Evolutionary conservation across 2,113 vertebrate genomes (phyloP).

Genomic region (Gambusia affinis): DNA sequence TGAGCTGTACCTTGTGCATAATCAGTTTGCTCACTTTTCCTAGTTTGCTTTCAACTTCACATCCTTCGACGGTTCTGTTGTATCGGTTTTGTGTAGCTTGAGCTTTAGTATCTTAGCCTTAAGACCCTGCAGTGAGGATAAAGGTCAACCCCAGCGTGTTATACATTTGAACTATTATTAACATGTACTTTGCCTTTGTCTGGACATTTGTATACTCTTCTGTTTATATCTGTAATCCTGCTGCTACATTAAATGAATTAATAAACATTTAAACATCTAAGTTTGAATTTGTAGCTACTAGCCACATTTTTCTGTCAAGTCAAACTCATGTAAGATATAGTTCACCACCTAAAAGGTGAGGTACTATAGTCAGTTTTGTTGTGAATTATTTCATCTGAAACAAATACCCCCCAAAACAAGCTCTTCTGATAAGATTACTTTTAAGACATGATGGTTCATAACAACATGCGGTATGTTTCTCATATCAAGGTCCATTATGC

Average conservation of each 20-base stretch:
- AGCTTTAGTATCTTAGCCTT: constrained; percentile 89
- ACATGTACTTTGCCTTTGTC: constrained; percentile 97
- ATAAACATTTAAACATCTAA: constrained; percentile 77
- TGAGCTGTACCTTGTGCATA: constrained; percentile 71
- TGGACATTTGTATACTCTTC: constrained; percentile 98
- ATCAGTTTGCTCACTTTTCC: constrained; percentile 70
- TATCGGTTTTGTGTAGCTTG: constrained; percentile 88
- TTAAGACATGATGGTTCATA: neutral
- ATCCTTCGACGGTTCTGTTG: constrained; percentile 70
- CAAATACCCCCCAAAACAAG: no score
- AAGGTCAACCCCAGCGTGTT: constrained; percentile 75
- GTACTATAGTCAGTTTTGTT: no score
- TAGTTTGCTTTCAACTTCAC: constrained; percentile 70
- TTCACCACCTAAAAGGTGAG: no score
- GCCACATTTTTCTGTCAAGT: neutral
- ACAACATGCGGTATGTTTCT: no score
- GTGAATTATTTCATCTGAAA: no score
- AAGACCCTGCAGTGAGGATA: constrained; percentile 69
- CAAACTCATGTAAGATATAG: no score
- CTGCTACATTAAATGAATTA: constrained; percentile 95
- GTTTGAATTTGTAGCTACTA: neutral
- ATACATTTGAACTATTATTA: constrained; percentile 86
- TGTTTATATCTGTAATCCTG: constrained; percentile 99
- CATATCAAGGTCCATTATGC: no score
- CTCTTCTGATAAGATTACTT: no score